Evolutionary conservation across 2,113 vertebrate genomes (phyloP).

Genomic region (Pan troglodytes): DNA sequence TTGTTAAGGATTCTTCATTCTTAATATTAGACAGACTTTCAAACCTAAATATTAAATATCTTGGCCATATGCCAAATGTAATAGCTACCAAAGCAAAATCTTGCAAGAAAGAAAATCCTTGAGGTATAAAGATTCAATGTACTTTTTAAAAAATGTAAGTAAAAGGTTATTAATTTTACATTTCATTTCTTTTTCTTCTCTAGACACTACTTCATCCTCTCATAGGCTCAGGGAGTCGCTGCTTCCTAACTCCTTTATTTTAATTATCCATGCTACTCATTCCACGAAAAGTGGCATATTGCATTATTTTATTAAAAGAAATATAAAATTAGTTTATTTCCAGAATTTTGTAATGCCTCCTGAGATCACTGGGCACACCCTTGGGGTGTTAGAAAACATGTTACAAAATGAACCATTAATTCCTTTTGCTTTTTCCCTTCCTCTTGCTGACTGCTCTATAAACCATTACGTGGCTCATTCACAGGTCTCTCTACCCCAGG

Average conservation of each 20-base stretch:
- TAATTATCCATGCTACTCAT: not conserved
- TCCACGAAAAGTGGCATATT: not conserved
- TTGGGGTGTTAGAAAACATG: not conserved
- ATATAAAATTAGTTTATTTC: slow-evolving; percentile 37
- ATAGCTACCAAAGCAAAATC: slow-evolving; percentile 57
- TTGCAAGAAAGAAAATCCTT: slow-evolving; percentile 47
- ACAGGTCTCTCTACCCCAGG: not conserved
- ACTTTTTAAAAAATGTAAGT: not conserved
- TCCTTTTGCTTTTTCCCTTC: not conserved
- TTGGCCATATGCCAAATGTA: slow-evolving; percentile 54
- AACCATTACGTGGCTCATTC: not conserved
- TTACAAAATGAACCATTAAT: not conserved
- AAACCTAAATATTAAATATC: slow-evolving; percentile 35
- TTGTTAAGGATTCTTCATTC: slow-evolving; percentile 38
- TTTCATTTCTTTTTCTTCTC: not conserved
- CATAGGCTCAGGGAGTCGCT: not conserved
- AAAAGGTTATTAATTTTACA: slow-evolving; percentile 41
- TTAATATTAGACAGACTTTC: slow-evolving; percentile 13
- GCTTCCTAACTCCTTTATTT: slow-evolving; percentile 24
- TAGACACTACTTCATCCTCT: not conserved
- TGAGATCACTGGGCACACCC: slow-evolving; percentile 19
- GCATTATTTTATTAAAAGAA: slow-evolving; percentile 22
- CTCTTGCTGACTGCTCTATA: not conserved
- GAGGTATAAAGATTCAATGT: not conserved
- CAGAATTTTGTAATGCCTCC: slow-evolving; percentile 47